Conservation (phyloP, 2,113 vertebrate genomes). For the Zonotrichia leucophrys region DNA sequence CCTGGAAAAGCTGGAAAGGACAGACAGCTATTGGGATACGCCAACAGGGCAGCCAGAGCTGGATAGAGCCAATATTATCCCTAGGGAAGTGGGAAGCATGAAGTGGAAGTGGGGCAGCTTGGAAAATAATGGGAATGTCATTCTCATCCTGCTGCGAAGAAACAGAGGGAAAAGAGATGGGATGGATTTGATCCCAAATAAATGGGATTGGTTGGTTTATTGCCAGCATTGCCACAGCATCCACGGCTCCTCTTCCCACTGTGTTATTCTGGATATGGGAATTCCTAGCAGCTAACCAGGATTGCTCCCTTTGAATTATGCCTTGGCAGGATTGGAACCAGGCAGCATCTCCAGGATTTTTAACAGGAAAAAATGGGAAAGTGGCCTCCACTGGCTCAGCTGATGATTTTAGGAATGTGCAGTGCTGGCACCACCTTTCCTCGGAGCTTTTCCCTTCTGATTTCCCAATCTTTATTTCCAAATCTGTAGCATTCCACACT, state of each 20-base stretch:
- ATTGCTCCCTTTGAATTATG: background rate
- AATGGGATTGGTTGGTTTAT: background rate
- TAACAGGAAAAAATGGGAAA: background rate
- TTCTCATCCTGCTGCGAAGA: background rate
- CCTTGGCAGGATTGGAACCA: background rate
- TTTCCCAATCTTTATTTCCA: background rate
- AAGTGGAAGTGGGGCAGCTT: background rate
- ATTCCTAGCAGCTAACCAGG: background rate
- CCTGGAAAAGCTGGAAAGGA: background rate
- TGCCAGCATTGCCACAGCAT: accelerated
- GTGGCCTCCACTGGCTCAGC: accelerated
- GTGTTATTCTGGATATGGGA: background rate
- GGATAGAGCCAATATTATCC: background rate
- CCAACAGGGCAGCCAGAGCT: accelerated
- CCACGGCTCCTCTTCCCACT: background rate
- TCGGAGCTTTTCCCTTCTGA: background rate
- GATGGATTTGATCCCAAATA: background rate
- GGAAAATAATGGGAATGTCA: background rate
- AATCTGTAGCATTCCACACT: accelerated
- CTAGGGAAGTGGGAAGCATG: background rate
- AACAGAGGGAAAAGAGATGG: background rate
- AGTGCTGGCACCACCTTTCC: background rate
- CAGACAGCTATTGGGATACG: background rate
- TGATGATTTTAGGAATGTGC: background rate
- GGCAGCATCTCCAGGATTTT: background rate